These are phyloP conservation scores for Nematolebias whitei DNA, from an alignment of 2,113 vertebrate genomes.

Conservation along the genomic window DNA sequence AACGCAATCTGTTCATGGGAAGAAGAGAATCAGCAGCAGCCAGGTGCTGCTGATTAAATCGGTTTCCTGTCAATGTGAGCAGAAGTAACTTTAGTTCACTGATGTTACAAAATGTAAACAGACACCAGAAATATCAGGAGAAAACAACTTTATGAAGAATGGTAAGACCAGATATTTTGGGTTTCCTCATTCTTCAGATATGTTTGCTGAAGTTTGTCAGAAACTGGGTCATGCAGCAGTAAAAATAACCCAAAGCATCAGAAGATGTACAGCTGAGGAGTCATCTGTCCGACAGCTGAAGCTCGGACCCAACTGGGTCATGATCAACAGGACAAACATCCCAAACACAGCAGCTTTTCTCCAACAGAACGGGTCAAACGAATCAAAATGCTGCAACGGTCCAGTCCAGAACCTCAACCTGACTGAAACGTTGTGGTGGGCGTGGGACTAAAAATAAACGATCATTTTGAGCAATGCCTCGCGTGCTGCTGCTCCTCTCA, in stretches of 20 bases:
- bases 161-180: neutral
- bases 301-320: neutral
- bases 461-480: neutral
- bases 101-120: too few relatives aligned
- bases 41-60: too few relatives aligned
- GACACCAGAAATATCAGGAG: too few relatives aligned
- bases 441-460: too few relatives aligned
- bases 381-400: neutral
- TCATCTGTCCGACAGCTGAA: constrained; percentile 3
- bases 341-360: too few relatives aligned
- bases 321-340: neutral
- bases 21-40: too few relatives aligned
- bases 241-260: neutral
- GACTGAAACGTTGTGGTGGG: neutral
- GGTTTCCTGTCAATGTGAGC: too few relatives aligned
- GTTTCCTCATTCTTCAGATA: neutral
- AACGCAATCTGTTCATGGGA: too few relatives aligned
- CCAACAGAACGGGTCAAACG: neutral
- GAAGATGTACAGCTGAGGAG: neutral
- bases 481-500: neutral
- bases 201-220: neutral
- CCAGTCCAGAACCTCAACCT: constrained; percentile 1
- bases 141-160: neutral
- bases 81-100: too few relatives aligned
- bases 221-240: neutral